phyloP scores from a whole-genome alignment of 1,140 invertebrate genomes.

The Tetraneura akinire region DNA sequence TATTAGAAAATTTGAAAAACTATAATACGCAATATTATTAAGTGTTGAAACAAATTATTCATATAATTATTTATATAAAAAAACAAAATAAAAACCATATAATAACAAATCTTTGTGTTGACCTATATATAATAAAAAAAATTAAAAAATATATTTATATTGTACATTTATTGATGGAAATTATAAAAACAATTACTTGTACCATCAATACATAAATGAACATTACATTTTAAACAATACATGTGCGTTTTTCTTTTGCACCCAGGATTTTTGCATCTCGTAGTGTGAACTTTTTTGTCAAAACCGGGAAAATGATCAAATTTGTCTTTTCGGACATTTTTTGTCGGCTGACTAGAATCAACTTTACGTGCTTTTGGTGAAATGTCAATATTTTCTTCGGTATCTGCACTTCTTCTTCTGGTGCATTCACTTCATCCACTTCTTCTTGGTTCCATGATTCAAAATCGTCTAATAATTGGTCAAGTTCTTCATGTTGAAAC shows the following conservation, averaged over 20 bases:
- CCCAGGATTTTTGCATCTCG: constrained; percentile 1
- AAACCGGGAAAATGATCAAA: constrained; percentile 5
- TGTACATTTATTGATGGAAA: constrained; percentile 12
- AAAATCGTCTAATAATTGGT: constrained; percentile 1
- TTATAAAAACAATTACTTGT: constrained; percentile 26
- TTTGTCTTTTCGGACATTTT: neutral
- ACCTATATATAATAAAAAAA: too few relatives aligned
- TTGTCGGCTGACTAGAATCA: constrained; percentile 4
- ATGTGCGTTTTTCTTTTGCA: constrained; percentile 10
- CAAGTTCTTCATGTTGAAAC: neutral
- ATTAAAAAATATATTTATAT: too few relatives aligned
- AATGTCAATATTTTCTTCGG: neutral
- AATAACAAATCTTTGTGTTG: too few relatives aligned
- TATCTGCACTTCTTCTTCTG: too few relatives aligned
- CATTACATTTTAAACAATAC: too few relatives aligned
- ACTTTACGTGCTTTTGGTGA: neutral
- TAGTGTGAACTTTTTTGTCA: neutral
- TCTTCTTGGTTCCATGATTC: neutral
- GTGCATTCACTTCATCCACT: neutral
- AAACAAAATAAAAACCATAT: too few relatives aligned
- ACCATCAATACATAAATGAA: constrained; percentile 15
- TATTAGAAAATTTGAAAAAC: too few relatives aligned
- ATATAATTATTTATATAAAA: too few relatives aligned
- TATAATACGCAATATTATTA: too few relatives aligned
- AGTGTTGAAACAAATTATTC: too few relatives aligned